Percentiles rank a stretch among this genome's conserved stretches.
phyloP scores from a whole-genome alignment of 2,113 vertebrate species.

The Thymallus thymallus region DNA sequence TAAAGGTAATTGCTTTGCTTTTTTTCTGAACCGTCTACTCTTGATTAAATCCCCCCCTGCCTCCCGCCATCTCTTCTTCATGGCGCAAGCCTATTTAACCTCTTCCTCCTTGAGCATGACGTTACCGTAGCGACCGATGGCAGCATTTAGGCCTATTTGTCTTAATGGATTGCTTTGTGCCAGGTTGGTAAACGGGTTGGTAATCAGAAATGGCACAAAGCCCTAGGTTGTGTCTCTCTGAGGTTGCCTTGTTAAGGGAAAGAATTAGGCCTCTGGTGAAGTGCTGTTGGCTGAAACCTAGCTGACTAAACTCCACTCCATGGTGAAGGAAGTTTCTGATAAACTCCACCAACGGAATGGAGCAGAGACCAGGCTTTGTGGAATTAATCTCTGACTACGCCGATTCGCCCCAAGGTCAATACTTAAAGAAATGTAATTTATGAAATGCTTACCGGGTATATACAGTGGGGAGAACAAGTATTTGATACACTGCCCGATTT shows the following conservation, averaged over 20 bases:
- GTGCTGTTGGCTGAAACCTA: not conserved
- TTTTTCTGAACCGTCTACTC: slow-evolving; percentile 12
- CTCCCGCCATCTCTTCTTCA: slow-evolving; percentile 5
- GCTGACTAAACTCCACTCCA: too few species aligned
- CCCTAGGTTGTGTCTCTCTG: not conserved
- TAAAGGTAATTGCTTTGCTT: not conserved
- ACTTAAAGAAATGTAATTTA: too few species aligned
- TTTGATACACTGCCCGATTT: too few species aligned
- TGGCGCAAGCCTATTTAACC: not conserved
- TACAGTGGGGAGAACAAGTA: too few species aligned
- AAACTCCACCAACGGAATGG: too few species aligned
- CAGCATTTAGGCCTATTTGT: slow-evolving; percentile 49
- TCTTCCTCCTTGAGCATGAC: slow-evolving; percentile 47
- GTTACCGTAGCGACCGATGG: slow-evolving; percentile 68
- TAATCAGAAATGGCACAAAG: slow-evolving; percentile 12
- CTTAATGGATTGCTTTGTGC: slow-evolving; percentile 48
- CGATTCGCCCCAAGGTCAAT: too few species aligned
- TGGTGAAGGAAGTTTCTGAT: too few species aligned
- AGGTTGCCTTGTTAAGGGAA: not conserved
- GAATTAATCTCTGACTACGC: too few species aligned
- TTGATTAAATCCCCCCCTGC: slow-evolving; percentile 53
- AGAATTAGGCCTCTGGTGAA: not conserved
- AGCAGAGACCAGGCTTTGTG: too few species aligned
- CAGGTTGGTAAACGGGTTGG: slow-evolving; percentile 23
- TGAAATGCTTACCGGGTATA: too few species aligned